Conservation (phyloP, 2,888 invertebrate genomes). For the Meganola albula region DNA sequence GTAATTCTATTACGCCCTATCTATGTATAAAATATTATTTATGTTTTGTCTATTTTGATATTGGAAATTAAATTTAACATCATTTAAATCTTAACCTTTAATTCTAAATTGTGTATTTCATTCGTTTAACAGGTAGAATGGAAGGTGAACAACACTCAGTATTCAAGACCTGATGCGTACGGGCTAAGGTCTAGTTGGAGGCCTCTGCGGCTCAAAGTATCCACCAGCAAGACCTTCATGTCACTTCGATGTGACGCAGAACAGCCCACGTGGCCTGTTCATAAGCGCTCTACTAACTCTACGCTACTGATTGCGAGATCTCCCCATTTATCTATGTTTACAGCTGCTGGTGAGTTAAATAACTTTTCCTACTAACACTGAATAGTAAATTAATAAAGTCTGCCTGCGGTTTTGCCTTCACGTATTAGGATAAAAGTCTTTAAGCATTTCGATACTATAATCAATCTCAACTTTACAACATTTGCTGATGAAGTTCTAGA, state of each 20-base stretch:
- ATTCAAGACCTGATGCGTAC: constrained; percentile 46
- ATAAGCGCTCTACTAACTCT: constrained; percentile 41
- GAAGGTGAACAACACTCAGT: constrained; percentile 56
- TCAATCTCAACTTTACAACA: no score
- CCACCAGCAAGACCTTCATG: constrained; percentile 39
- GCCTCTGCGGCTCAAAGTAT: constrained; percentile 46
- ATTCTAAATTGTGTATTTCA: no score
- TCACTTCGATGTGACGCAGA: constrained; percentile 59
- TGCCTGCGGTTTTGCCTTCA: no score
- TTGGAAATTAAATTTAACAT: no score
- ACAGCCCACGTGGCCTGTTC: constrained; percentile 57
- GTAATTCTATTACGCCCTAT: no score
- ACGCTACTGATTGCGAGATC: constrained; percentile 53
- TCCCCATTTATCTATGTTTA: constrained; percentile 68
- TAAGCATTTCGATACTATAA: no score
- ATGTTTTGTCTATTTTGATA: no score
- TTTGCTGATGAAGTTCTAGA: no score
- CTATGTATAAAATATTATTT: no score
- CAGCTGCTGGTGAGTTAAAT: constrained; percentile 48
- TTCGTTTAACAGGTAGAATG: constrained; percentile 52
- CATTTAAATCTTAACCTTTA: no score
- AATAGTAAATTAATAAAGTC: no score
- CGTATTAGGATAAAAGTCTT: no score
- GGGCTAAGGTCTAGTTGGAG: constrained; percentile 63
- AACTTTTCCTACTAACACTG: background rate